These are phyloP conservation scores for Xenops minutus DNA, from an alignment of 2,797 vertebrate species.

Conservation along the genomic window DNA sequence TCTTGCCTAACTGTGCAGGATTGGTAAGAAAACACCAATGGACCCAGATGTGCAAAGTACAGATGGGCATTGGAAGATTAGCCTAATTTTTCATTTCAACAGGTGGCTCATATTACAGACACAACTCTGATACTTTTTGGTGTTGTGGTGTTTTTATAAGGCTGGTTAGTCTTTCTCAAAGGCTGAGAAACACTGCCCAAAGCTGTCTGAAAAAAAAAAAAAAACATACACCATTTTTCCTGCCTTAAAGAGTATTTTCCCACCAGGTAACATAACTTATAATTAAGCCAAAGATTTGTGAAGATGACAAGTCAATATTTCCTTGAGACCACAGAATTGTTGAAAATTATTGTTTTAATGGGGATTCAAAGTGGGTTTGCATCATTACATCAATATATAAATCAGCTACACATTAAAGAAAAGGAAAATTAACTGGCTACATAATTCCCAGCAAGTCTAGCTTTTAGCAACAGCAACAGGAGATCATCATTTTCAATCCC, in stretches of 20 bases:
- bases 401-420: background rate
- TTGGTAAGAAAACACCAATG: background rate
- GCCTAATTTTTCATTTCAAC: background rate
- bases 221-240: background rate
- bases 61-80: background rate
- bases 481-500: background rate
- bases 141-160: background rate
- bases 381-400: conserved; percentile 37
- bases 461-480: conserved; percentile 8
- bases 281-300: conserved; percentile 27
- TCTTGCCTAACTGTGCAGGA: background rate
- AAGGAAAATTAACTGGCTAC: background rate
- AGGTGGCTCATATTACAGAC: background rate
- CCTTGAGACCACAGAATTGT: conserved; percentile 23
- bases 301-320: background rate
- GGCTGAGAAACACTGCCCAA: background rate
- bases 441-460: background rate
- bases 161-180: background rate
- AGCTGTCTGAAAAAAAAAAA: background rate
- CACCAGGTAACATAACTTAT: conserved; percentile 35
- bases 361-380: background rate
- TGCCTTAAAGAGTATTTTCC: background rate
- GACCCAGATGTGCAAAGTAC: background rate
- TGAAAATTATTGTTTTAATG: conserved; percentile 39
- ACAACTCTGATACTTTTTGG: background rate